Evolutionary conservation across 37 sponge, comb jelly and placozoan species (phyloP).

Genomic region (Amphimedon queenslandica): DNA sequence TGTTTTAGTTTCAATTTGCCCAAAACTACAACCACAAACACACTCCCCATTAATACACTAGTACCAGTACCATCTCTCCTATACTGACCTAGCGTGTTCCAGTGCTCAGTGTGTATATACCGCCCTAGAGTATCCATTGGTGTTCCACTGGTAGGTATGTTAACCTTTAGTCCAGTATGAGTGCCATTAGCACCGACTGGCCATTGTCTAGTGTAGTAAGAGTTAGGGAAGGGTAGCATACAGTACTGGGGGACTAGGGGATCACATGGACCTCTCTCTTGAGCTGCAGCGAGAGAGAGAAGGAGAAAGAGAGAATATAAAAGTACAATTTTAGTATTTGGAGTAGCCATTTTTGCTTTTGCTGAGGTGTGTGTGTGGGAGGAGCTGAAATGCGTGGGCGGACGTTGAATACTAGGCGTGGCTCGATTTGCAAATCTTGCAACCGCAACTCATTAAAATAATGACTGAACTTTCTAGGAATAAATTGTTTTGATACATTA

Average conservation of each 20-base stretch:
- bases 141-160: constrained; percentile 31
- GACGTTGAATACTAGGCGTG: too few relatives aligned
- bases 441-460: too few relatives aligned
- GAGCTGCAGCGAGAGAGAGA: neutral
- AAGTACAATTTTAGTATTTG: too few relatives aligned
- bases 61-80: neutral
- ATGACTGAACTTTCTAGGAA: too few relatives aligned
- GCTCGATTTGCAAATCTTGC: too few relatives aligned
- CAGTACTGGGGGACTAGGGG: constrained; percentile 74
- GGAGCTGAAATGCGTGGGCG: too few relatives aligned
- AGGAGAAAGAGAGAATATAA: too few relatives aligned
- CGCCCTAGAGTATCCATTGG: constrained; percentile 36
- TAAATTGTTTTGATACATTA: too few relatives aligned
- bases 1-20: too few relatives aligned
- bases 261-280: constrained; percentile 49
- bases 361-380: too few relatives aligned
- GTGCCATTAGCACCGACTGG: constrained; percentile 15
- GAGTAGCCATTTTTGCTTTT: too few relatives aligned
- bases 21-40: neutral
- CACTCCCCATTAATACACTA: neutral
- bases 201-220: constrained; percentile 42
- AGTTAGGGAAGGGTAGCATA: constrained; percentile 66
- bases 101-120: constrained; percentile 25
- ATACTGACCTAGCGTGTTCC: constrained; percentile 69
- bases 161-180: constrained; percentile 41